phyloP scores from a whole-genome alignment of 2,113 vertebrate species.

The Gobiocypris rarus region DNA sequence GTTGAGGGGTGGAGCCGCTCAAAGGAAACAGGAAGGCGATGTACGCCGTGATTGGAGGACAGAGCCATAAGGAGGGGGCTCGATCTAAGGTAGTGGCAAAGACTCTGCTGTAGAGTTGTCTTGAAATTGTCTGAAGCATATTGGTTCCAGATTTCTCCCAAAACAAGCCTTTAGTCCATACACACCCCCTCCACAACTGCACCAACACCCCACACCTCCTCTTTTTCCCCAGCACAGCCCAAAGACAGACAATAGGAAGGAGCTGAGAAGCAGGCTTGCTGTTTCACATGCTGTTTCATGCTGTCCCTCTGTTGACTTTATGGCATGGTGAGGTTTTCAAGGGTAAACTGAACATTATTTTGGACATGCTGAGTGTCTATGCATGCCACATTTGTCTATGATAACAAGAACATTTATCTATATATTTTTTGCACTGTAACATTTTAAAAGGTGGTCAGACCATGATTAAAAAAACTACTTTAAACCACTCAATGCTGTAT shows the following conservation, averaged over 20 bases:
- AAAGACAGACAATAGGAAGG: constrained; percentile 31
- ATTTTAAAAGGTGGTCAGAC: not conserved
- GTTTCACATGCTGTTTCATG: constrained; percentile 13
- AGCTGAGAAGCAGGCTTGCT: not conserved
- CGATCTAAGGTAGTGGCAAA: constrained; percentile 64
- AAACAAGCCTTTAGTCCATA: constrained; percentile 57
- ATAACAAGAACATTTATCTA: not conserved
- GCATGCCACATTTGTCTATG: not conserved
- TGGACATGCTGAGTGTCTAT: not conserved
- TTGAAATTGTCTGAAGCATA: constrained; percentile 77
- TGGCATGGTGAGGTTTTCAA: not conserved
- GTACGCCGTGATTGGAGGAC: constrained; percentile 62
- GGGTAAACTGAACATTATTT: constrained; percentile 20
- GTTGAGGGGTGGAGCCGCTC: constrained; percentile 58
- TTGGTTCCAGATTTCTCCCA: constrained; percentile 88
- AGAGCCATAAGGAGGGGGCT: constrained; percentile 63
- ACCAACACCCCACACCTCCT: constrained; percentile 19
- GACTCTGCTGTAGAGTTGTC: constrained; percentile 63
- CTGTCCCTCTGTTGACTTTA: constrained; percentile 1
- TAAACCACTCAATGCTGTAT: not conserved
- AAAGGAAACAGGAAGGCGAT: constrained; percentile 66
- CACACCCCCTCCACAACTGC: constrained; percentile 36
- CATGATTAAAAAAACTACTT: not conserved
- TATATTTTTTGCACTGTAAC: too few relatives aligned
- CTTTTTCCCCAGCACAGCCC: constrained; percentile 1